A percentile compares a stretch with the other conserved stretches of the same genome.
These are phyloP conservation scores for Ochotona princeps DNA, from an alignment of 2,113 vertebrate species.

Conservation along the genomic window DNA sequence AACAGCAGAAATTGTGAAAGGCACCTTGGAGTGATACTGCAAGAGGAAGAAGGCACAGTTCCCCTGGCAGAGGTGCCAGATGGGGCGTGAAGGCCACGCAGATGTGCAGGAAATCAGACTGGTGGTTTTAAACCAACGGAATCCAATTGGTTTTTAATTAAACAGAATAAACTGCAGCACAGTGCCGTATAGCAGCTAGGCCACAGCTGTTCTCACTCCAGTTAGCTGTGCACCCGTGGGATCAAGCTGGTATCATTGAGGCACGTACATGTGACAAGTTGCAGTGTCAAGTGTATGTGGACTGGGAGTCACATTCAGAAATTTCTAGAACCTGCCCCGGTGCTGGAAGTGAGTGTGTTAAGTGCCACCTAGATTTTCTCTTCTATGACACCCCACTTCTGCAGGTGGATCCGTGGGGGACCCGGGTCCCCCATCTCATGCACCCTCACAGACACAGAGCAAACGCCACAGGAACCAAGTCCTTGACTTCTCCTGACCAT, in stretches of 20 bases:
- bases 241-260: background rate
- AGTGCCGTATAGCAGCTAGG: background rate
- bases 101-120: background rate
- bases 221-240: no score
- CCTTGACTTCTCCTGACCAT: background rate
- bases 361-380: no score
- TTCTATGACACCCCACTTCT: background rate
- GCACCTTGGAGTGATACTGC: background rate
- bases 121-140: background rate
- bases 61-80: background rate
- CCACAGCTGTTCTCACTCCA: background rate
- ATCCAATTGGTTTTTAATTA: background rate
- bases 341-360: background rate
- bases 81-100: fast-evolving
- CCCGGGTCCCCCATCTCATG: background rate
- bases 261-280: background rate
- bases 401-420: background rate
- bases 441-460: no score
- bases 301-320: background rate
- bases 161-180: background rate
- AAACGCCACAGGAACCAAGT: fast-evolving
- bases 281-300: background rate
- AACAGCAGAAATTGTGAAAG: constrained; percentile 44
- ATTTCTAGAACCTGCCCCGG: background rate
- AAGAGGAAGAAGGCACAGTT: constrained; percentile 33